Conservation (phyloP, 2,797 vertebrate species). For the Eulemur mongoz region DNA sequence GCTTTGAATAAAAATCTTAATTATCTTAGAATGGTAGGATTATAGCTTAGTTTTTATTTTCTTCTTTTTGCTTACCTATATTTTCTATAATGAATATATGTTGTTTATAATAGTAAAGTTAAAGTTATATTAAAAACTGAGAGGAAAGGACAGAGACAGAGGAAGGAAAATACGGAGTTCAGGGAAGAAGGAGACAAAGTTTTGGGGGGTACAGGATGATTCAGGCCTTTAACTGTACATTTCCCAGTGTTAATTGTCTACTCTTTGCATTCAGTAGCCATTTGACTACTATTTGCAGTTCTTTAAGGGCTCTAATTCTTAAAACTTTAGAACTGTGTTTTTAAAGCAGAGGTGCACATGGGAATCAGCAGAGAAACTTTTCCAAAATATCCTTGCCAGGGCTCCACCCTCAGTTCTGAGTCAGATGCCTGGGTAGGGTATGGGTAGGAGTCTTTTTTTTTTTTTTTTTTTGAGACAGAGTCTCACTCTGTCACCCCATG, state of each 20-base stretch:
- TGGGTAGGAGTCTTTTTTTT: neutral
- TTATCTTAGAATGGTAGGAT: neutral
- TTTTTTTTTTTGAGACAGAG: no score
- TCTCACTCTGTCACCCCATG: no score
- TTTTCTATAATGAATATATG: neutral
- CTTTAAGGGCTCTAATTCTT: neutral
- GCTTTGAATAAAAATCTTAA: neutral
- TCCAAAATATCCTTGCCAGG: neutral
- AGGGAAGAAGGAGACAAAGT: neutral
- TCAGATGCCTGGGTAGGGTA: neutral
- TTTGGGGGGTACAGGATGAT: neutral
- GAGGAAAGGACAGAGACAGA: neutral
- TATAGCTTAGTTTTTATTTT: neutral
- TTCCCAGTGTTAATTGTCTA: neutral
- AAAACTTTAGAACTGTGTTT: constrained; percentile 3
- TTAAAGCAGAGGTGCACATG: neutral
- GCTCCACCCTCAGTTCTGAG: neutral
- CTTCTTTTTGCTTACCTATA: neutral
- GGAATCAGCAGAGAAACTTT: neutral
- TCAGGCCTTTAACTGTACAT: neutral
- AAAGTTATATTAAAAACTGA: neutral
- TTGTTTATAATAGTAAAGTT: neutral
- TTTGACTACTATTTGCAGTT: neutral
- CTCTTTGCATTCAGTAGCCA: neutral
- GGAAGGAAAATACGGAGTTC: neutral